Evolutionary conservation across 2,797 vertebrate species (phyloP).

Genomic region (Sebastes paucispinis): DNA sequence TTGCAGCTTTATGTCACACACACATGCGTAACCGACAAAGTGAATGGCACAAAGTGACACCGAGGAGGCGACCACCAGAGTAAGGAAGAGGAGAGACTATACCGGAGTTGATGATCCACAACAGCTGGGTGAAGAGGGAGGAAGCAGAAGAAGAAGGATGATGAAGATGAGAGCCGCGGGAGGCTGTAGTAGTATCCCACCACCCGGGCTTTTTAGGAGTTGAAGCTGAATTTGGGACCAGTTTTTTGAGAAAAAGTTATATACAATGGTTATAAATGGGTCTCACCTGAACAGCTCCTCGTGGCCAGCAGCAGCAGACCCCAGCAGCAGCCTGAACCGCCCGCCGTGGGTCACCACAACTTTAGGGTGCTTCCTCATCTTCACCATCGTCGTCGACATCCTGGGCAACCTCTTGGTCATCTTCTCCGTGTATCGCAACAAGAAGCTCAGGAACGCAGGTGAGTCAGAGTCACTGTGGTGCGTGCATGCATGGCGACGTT

Average conservation of each 20-base stretch:
- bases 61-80: conserved; percentile 41
- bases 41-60: conserved; percentile 80
- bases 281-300: conserved; percentile 86
- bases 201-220: conserved; percentile 19
- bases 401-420: conserved; percentile 95
- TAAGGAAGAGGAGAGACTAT: background rate
- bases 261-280: conserved; percentile 87
- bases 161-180: conserved; percentile 65
- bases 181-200: conserved; percentile 45
- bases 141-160: conserved; percentile 15
- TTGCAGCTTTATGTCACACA: conserved; percentile 80
- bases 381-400: conserved; percentile 93
- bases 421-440: conserved; percentile 93
- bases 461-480: conserved; percentile 55
- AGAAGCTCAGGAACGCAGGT: conserved; percentile 96
- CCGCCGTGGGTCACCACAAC: conserved; percentile 89
- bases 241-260: conserved; percentile 63
- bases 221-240: conserved; percentile 49
- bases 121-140: conserved; percentile 1
- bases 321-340: conserved; percentile 71
- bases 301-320: conserved; percentile 43
- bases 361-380: conserved; percentile 91
- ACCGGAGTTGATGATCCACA: conserved; percentile 46
- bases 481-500: background rate
- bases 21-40: conserved; percentile 73